Percentiles rank a stretch among this genome's conserved stretches.
Conservation (phyloP, 2,113 vertebrate species). For the Connochaetes taurinus region DNA sequence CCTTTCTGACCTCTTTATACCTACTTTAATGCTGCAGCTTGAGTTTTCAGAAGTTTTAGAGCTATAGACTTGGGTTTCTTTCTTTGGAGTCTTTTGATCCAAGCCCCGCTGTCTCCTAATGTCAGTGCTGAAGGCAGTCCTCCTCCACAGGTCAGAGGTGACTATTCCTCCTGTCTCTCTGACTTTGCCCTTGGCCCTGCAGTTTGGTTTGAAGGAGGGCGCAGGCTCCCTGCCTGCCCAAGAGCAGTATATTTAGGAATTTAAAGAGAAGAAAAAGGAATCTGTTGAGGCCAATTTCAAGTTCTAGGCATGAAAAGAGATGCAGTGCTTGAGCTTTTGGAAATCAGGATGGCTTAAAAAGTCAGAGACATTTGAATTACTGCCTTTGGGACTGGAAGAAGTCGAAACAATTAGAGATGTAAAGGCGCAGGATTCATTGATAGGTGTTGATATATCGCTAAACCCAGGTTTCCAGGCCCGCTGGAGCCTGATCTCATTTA, state of each 20-base stretch:
- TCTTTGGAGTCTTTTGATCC: not conserved
- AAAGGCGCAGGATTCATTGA: slow-evolving; percentile 14
- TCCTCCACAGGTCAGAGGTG: not conserved
- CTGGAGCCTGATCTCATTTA: slow-evolving; percentile 1
- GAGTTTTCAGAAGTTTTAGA: not conserved
- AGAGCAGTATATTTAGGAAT: slow-evolving; percentile 14
- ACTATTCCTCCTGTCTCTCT: not conserved
- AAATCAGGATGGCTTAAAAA: slow-evolving; percentile 14
- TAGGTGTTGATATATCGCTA: not conserved
- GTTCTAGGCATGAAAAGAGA: slow-evolving; percentile 38
- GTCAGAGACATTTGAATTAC: slow-evolving; percentile 17
- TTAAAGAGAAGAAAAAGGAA: not conserved
- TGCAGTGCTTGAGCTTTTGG: not conserved
- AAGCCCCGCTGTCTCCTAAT: not conserved
- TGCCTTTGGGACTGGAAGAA: slow-evolving; percentile 37
- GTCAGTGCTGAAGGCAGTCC: not conserved
- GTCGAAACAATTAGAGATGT: slow-evolving; percentile 26
- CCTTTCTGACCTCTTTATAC: not conserved
- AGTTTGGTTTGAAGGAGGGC: not conserved
- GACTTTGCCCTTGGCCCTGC: not conserved
- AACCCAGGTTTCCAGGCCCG: not conserved
- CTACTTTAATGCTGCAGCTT: not conserved
- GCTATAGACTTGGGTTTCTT: not conserved
- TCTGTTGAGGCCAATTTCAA: not conserved
- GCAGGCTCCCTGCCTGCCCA: not conserved